Percentiles rank a stretch among this genome's conserved stretches.
These are phyloP conservation scores for Macrochelys suwanniensis DNA, from an alignment of 2,797 vertebrate genomes.

Conservation along the genomic window DNA sequence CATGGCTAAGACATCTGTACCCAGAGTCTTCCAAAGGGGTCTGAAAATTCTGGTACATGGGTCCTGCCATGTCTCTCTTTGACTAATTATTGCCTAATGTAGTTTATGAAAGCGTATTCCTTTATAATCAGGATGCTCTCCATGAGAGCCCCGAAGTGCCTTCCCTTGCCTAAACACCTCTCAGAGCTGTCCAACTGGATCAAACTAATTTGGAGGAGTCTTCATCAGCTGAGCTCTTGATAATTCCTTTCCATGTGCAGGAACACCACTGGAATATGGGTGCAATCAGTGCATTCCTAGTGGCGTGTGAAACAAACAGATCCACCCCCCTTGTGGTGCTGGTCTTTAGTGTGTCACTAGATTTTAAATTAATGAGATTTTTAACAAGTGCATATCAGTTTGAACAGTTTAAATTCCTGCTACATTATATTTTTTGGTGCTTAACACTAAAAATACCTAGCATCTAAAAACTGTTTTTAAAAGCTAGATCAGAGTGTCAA, in stretches of 20 bases:
- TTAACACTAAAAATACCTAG: constrained; percentile 29
- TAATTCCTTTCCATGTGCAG: not conserved
- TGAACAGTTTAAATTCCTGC: constrained; percentile 1
- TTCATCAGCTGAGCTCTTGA: constrained; percentile 18
- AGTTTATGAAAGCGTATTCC: not conserved
- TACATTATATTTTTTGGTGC: constrained; percentile 45
- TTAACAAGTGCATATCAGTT: not conserved
- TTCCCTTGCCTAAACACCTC: constrained; percentile 55
- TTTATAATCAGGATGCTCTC: constrained; percentile 37
- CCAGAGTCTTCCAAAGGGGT: fast-evolving
- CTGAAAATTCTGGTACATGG: not conserved
- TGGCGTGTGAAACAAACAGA: not conserved
- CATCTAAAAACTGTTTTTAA: not conserved
- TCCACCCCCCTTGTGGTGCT: not conserved
- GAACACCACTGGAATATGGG: not conserved
- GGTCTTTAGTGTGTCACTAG: constrained; percentile 8
- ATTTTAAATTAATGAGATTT: not conserved
- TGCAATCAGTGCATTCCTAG: not conserved
- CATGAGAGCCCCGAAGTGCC: constrained; percentile 78
- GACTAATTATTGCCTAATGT: not conserved
- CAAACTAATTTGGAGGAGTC: constrained; percentile 52
- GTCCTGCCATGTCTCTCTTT: fast-evolving
- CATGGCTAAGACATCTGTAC: not conserved
- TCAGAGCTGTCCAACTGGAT: not conserved
- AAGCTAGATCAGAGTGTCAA: constrained; percentile 11